Conservation (phyloP, 1,140 invertebrate species). For the Camponotus pennsylvanicus region DNA sequence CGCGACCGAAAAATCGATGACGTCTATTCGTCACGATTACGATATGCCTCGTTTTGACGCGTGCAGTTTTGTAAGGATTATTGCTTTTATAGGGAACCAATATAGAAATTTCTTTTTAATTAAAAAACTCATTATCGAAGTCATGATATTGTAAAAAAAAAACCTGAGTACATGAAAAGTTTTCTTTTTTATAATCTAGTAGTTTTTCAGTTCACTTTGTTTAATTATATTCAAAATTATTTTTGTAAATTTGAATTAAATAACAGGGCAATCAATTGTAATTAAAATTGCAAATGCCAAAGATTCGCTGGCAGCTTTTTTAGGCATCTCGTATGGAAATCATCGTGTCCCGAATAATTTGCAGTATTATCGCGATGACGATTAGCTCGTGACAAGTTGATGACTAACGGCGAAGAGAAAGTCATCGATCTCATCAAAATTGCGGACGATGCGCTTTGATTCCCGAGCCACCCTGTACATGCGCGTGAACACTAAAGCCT, state of each 20-base stretch:
- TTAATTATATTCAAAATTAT: conserved; percentile 3
- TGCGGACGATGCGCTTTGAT: neutral
- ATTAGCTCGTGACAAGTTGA: neutral
- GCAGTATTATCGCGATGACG: neutral
- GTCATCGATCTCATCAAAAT: conserved; percentile 32
- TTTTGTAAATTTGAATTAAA: neutral
- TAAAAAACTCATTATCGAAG: neutral
- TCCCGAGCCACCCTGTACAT: conserved; percentile 63
- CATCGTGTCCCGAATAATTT: neutral
- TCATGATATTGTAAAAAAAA: neutral
- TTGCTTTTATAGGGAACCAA: neutral
- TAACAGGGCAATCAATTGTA: neutral
- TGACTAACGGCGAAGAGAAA: conserved; percentile 34
- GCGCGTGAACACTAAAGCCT: conserved; percentile 59
- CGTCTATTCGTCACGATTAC: no score
- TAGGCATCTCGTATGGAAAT: no score
- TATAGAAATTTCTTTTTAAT: neutral
- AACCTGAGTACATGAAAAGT: neutral
- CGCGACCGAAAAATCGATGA: conserved; percentile 9
- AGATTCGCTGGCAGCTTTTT: neutral
- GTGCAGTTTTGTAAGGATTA: neutral
- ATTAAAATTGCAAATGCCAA: neutral
- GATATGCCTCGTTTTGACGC: no score
- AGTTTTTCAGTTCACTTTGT: neutral
- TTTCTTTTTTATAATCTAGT: neutral